Evolutionary conservation across 2,888 invertebrate species (phyloP).

Genomic region (Temnothorax unifasciatus): DNA sequence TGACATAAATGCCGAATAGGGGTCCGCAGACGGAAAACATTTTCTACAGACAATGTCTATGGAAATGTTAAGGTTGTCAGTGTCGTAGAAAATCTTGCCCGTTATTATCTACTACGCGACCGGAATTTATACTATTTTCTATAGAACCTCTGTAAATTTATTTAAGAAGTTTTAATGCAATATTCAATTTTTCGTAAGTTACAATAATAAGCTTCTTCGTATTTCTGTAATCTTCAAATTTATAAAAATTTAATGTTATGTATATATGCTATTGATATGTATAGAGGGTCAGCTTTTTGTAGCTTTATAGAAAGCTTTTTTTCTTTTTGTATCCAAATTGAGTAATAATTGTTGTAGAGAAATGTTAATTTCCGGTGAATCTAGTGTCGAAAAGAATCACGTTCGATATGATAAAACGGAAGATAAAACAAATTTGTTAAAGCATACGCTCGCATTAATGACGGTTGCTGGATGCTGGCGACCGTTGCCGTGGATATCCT

Average conservation of each 20-base stretch:
- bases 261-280: neutral
- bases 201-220: neutral
- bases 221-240: neutral
- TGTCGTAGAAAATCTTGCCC: slow-evolving; percentile 13
- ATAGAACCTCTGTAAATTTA: neutral
- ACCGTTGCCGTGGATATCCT: slow-evolving; percentile 48
- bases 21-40: neutral
- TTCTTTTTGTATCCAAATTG: neutral
- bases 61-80: neutral
- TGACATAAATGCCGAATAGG: neutral
- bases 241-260: neutral
- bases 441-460: slow-evolving; percentile 56
- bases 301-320: neutral
- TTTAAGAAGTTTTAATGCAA: neutral
- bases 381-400: neutral
- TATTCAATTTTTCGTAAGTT: neutral
- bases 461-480: slow-evolving; percentile 60
- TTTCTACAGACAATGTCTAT: slow-evolving; percentile 11
- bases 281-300: neutral
- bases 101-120: neutral
- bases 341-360: neutral
- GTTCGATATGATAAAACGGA: neutral
- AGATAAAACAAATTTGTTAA: slow-evolving; percentile 36
- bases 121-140: neutral
- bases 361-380: neutral